Conservation (phyloP, 2,113 vertebrate species). For the Cheilinus undulatus region DNA sequence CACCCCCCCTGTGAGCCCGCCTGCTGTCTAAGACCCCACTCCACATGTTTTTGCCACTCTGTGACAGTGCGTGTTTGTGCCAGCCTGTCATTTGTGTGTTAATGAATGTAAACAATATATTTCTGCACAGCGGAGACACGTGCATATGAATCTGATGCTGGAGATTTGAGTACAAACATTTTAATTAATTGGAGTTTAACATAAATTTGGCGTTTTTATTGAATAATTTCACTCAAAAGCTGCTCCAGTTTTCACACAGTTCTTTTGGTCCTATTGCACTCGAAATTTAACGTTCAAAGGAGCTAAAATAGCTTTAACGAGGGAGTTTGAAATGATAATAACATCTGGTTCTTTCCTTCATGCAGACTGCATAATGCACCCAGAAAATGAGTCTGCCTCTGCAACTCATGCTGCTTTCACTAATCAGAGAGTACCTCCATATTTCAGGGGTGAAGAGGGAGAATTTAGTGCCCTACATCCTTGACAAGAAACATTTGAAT, state of each 20-base stretch:
- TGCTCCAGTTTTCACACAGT: neutral
- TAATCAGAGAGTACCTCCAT: neutral
- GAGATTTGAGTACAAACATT: neutral
- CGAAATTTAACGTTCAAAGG: constrained; percentile 2
- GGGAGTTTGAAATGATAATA: neutral
- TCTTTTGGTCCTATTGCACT: neutral
- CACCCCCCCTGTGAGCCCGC: constrained; percentile 17
- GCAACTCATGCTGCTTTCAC: neutral
- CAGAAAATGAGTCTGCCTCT: neutral
- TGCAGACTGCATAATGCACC: constrained; percentile 1
- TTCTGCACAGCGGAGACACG: neutral
- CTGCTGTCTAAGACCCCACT: constrained; percentile 36
- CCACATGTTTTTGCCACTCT: constrained; percentile 42
- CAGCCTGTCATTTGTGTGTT: neutral
- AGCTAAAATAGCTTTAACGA: neutral
- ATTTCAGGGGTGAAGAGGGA: neutral
- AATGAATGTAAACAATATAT: constrained; percentile 18
- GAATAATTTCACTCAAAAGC: neutral
- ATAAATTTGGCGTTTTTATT: neutral
- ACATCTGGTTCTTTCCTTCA: neutral
- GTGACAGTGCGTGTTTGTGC: neutral
- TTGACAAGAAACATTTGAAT: neutral
- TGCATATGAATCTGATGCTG: constrained; percentile 1
- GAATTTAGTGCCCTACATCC: neutral
- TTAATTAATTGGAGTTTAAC: neutral